A percentile compares a stretch with the other conserved stretches of the same genome.
phyloP scores from a whole-genome alignment of 2,797 vertebrate genomes.

The Orientallactaga sibirica region DNA sequence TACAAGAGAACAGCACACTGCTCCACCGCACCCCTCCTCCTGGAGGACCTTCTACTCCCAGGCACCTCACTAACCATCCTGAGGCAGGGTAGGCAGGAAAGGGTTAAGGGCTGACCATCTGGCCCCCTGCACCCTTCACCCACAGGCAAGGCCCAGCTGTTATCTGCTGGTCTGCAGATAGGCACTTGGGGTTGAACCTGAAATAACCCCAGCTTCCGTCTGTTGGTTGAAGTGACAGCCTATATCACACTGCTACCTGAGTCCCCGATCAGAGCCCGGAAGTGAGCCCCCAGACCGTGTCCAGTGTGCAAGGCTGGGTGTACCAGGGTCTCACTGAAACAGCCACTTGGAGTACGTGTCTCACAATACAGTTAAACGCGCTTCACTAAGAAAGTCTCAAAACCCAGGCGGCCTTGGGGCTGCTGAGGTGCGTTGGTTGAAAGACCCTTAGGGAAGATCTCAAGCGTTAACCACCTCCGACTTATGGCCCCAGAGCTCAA shows the following conservation, averaged over 20 bases:
- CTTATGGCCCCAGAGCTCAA: background rate
- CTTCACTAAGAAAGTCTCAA: background rate
- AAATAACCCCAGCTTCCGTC: background rate
- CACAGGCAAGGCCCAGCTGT: background rate
- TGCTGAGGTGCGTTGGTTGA: background rate
- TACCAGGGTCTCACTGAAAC: background rate
- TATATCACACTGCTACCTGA: background rate
- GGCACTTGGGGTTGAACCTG: background rate
- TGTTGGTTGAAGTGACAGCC: background rate
- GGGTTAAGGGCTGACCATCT: accelerated
- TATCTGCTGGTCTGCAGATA: background rate
- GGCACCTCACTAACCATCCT: accelerated
- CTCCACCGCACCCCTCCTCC: background rate
- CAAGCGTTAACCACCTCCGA: background rate
- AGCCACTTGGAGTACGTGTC: background rate
- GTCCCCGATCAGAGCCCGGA: background rate
- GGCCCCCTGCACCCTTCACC: background rate
- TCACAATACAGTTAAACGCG: background rate
- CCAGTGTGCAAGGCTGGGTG: background rate
- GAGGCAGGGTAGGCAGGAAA: background rate
- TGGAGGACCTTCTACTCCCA: background rate
- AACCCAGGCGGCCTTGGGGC: background rate
- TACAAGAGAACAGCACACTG: background rate
- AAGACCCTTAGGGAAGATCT: background rate
- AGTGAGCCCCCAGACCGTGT: background rate